These are phyloP conservation scores for Acrocephalus arundinaceus DNA, from an alignment of 2,113 vertebrate genomes.

Conservation along the genomic window DNA sequence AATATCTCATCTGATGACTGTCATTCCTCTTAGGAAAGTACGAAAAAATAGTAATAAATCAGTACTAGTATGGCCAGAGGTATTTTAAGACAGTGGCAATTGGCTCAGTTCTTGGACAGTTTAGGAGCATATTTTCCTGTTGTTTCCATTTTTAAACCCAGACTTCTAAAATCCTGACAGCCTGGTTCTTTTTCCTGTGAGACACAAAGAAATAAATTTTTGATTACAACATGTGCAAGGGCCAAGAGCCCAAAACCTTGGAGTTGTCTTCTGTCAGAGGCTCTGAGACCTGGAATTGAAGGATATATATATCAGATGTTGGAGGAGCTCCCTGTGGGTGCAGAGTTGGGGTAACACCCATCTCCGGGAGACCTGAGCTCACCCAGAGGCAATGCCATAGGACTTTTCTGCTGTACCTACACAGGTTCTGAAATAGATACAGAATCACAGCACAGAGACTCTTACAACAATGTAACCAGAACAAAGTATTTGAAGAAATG, in stretches of 20 bases:
- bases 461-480: background rate
- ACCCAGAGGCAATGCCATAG: background rate
- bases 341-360: background rate
- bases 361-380: background rate
- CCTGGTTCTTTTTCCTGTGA: background rate
- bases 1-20: background rate
- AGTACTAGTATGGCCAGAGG: accelerated
- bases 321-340: background rate
- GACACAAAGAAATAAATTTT: background rate
- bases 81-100: background rate
- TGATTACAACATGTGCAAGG: background rate
- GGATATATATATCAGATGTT: accelerated
- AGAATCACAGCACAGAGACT: background rate
- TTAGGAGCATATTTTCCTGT: background rate
- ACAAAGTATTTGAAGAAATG: background rate
- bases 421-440: accelerated
- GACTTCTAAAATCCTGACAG: background rate
- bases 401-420: background rate
- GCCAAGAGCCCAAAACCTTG: background rate
- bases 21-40: background rate
- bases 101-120: background rate
- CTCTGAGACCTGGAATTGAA: background rate
- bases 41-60: background rate
- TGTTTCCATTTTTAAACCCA: constrained; percentile 4
- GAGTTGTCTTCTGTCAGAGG: background rate